Conservation (phyloP, 2,888 invertebrate genomes). For the Creontiades dilutus region DNA sequence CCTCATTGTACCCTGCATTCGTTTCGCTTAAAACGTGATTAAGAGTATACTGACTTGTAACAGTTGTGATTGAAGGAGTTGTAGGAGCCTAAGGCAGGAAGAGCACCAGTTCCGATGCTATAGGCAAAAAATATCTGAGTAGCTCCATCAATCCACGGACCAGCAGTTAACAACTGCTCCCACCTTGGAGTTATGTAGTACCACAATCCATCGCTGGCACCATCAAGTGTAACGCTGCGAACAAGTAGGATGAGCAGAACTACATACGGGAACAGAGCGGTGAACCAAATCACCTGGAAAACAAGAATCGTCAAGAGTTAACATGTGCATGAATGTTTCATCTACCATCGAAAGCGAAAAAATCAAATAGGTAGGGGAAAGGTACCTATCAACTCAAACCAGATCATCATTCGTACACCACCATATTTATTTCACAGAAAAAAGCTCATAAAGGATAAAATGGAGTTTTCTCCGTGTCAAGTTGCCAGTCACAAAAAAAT, state of each 20-base stretch:
- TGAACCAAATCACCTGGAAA: conserved; percentile 86
- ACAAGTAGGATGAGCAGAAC: conserved; percentile 84
- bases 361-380: too few species aligned
- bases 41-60: conserved; percentile 81
- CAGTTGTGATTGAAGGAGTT: conserved; percentile 89
- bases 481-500: too few species aligned
- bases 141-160: conserved; percentile 87
- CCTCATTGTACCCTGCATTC: too few species aligned
- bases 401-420: too few species aligned
- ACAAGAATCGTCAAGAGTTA: not conserved
- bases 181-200: conserved; percentile 85
- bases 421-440: too few species aligned
- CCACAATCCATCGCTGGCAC: conserved; percentile 83
- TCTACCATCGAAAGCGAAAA: too few species aligned
- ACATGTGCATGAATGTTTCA: too few species aligned
- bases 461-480: too few species aligned
- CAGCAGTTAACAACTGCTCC: conserved; percentile 80
- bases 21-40: too few species aligned
- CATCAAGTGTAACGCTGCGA: conserved; percentile 84
- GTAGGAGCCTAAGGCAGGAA: conserved; percentile 87
- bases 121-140: conserved; percentile 89
- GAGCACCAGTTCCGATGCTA: conserved; percentile 87
- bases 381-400: too few species aligned
- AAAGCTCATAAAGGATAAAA: too few species aligned
- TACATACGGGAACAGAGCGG: conserved; percentile 86